These are phyloP conservation scores for Junco hyemalis DNA, from an alignment of 2,113 vertebrate genomes.

Conservation along the genomic window DNA sequence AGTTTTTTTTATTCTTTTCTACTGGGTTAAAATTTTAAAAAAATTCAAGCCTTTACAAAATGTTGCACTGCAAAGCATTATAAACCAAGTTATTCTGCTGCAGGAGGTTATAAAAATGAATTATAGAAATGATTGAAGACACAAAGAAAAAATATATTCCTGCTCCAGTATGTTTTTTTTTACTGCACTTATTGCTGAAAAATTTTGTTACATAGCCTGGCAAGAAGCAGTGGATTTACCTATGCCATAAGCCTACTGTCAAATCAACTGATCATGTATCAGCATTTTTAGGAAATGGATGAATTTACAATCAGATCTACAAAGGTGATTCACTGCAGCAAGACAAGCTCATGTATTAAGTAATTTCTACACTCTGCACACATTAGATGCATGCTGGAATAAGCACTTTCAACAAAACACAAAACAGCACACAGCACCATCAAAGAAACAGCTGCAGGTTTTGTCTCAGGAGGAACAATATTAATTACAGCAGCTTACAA, in stretches of 20 bases:
- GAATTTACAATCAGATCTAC: neutral
- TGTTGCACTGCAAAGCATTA: neutral
- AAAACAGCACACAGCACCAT: neutral
- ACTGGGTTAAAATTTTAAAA: neutral
- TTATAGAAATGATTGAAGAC: constrained; percentile 1
- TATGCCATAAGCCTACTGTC: neutral
- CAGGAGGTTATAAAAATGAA: constrained; percentile 23
- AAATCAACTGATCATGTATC: neutral
- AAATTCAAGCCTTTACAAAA: constrained; percentile 13
- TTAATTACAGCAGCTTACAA: neutral
- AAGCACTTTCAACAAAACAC: neutral
- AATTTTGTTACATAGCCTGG: neutral
- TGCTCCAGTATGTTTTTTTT: neutral
- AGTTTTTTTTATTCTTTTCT: neutral
- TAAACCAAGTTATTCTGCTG: neutral
- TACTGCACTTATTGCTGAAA: neutral
- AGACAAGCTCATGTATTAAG: neutral
- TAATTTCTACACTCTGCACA: neutral
- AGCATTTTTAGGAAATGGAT: neutral
- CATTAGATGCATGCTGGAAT: neutral
- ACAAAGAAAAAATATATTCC: neutral
- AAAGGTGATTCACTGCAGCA: neutral
- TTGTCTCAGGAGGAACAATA: neutral
- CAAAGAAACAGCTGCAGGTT: neutral
- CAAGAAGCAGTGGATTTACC: constrained; percentile 26